Conservation (phyloP, 2,888 invertebrate species). For the Nomada lathburiana region DNA sequence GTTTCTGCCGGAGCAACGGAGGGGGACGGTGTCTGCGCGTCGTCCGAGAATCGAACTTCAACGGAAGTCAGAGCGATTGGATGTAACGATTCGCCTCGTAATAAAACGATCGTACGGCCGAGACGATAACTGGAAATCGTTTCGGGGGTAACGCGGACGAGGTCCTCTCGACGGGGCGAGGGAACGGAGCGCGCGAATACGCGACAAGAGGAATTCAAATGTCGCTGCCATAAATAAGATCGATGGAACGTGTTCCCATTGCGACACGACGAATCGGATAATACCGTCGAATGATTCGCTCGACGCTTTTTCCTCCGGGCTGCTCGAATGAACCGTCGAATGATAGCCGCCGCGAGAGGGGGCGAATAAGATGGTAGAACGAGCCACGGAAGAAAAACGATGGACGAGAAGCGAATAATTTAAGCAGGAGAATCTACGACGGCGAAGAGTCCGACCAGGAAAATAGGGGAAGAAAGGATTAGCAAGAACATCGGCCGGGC, state of each 20-base stretch:
- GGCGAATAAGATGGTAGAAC: no score
- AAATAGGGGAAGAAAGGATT: no score
- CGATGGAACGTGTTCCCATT: background rate
- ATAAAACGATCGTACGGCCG: constrained; percentile 13
- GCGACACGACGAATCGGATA: background rate
- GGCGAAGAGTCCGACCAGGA: no score
- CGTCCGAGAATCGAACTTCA: background rate
- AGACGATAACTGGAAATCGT: background rate
- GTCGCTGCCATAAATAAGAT: background rate
- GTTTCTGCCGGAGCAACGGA: background rate
- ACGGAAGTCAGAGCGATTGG: constrained; percentile 4
- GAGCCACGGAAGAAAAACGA: no score
- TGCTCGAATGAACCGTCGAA: no score
- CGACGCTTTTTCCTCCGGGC: no score
- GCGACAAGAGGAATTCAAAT: background rate
- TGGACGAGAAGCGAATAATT: no score
- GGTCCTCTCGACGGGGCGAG: background rate
- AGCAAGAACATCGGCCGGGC: no score
- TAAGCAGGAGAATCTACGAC: no score
- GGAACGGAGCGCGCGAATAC: no score
- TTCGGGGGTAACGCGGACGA: constrained; percentile 1
- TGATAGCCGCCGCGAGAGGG: no score
- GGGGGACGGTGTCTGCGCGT: background rate
- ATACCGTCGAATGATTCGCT: no score
- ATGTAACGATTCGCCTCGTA: constrained; percentile 28